These are phyloP conservation scores for Sebastes nivosus DNA, from an alignment of 2,797 vertebrate genomes.

Conservation along the genomic window DNA sequence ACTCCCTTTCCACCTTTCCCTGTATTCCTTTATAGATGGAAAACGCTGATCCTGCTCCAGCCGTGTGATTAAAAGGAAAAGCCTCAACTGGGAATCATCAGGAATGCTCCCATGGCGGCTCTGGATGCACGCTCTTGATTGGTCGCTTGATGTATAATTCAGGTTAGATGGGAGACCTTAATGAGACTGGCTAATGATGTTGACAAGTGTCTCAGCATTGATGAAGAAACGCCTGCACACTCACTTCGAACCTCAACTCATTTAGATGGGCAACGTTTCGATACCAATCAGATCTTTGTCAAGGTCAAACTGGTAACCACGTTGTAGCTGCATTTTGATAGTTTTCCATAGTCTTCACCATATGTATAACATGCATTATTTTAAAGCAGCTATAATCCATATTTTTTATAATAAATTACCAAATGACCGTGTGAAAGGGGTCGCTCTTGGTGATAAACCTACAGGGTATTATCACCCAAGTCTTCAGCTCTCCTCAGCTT, in stretches of 20 bases:
- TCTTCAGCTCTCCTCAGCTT: neutral
- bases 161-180: constrained; percentile 68
- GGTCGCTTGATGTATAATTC: constrained; percentile 81
- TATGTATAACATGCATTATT: neutral
- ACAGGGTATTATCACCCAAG: rapidly evolving
- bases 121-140: constrained; percentile 66
- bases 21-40: constrained; percentile 37
- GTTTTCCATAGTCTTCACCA: neutral
- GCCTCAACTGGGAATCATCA: constrained; percentile 58
- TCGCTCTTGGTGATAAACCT: neutral
- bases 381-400: neutral
- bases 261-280: constrained; percentile 23
- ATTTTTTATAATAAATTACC: neutral
- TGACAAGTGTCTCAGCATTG: constrained; percentile 59
- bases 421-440: neutral
- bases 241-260: constrained; percentile 4
- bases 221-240: constrained; percentile 29
- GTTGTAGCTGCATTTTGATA: neutral
- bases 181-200: constrained; percentile 76
- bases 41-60: constrained; percentile 56
- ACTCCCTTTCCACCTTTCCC: constrained; percentile 16
- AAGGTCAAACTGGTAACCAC: neutral
- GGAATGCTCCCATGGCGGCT: constrained; percentile 63
- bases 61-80: constrained; percentile 73
- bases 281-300: neutral